A percentile compares a stretch with the other conserved stretches of the same genome.
phyloP scores from a whole-genome alignment of 2,113 vertebrate genomes.

The Poeciliopsis retropinna region DNA sequence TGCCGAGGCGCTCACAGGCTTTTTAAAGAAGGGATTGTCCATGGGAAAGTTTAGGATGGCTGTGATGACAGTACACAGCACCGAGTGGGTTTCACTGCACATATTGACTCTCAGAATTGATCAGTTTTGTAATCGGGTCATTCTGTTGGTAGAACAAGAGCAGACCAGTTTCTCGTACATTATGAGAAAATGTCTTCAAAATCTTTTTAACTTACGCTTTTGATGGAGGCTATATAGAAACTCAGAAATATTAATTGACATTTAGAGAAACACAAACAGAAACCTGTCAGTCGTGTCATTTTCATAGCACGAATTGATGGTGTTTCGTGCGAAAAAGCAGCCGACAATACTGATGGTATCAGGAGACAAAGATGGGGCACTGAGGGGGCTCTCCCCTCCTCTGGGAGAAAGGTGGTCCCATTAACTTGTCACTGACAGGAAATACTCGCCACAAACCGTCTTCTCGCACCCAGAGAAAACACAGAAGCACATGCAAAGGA shows the following conservation, averaged over 20 bases:
- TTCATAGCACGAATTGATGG: not conserved
- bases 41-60: conserved; percentile 1
- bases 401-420: conserved; percentile 64
- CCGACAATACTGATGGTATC: conserved; percentile 13
- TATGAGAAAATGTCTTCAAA: no score
- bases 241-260: not conserved
- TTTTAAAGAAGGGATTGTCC: not conserved
- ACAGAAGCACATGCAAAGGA: conserved; percentile 33
- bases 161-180: not conserved
- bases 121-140: not conserved
- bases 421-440: conserved; percentile 68
- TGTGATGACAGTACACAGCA: not conserved
- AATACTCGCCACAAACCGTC: conserved; percentile 62
- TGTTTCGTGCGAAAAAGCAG: not conserved
- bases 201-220: no score
- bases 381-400: conserved; percentile 40
- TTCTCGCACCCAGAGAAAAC: conserved; percentile 49
- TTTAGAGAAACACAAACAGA: not conserved
- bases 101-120: not conserved
- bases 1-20: not conserved
- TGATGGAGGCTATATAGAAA: not conserved
- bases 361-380: conserved; percentile 40
- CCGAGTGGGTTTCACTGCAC: not conserved
- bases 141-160: not conserved
- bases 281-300: not conserved